phyloP scores from a whole-genome alignment of 2,888 invertebrate species.

The Perdita meconis region DNA sequence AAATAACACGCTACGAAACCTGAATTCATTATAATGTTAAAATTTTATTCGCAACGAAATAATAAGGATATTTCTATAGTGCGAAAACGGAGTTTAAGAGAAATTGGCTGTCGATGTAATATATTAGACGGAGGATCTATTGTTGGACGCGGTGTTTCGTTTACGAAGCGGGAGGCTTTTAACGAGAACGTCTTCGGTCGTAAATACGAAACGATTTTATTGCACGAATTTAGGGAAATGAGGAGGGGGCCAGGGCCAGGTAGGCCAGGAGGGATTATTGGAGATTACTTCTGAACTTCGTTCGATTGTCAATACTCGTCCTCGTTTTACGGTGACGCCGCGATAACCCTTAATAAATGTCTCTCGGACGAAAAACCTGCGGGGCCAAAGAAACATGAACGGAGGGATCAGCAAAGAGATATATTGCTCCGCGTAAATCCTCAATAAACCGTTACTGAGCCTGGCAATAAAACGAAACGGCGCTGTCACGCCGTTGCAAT shows the following conservation, averaged over 20 bases:
- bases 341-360: constrained; percentile 78
- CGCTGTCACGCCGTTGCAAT: constrained; percentile 73
- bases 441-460: constrained; percentile 74
- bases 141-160: too few species aligned
- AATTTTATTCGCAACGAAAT: too few species aligned
- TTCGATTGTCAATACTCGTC: constrained; percentile 75
- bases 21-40: not conserved
- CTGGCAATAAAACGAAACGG: constrained; percentile 73
- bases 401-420: constrained; percentile 72
- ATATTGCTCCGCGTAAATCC: constrained; percentile 74
- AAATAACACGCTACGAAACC: not conserved
- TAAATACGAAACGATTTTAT: constrained; percentile 64
- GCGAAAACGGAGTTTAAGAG: too few species aligned
- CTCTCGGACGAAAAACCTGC: constrained; percentile 71
- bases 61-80: too few species aligned
- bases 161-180: constrained; percentile 5
- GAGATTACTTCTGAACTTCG: constrained; percentile 73
- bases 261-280: constrained; percentile 70
- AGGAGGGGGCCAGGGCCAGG: constrained; percentile 11
- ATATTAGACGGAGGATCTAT: not conserved
- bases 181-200: constrained; percentile 48
- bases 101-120: not conserved
- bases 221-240: constrained; percentile 14
- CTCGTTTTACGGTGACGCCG: constrained; percentile 72
- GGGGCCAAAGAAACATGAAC: constrained; percentile 72